phyloP scores from a whole-genome alignment of 2,113 vertebrate species.

The Plestiodon gilberti region DNA sequence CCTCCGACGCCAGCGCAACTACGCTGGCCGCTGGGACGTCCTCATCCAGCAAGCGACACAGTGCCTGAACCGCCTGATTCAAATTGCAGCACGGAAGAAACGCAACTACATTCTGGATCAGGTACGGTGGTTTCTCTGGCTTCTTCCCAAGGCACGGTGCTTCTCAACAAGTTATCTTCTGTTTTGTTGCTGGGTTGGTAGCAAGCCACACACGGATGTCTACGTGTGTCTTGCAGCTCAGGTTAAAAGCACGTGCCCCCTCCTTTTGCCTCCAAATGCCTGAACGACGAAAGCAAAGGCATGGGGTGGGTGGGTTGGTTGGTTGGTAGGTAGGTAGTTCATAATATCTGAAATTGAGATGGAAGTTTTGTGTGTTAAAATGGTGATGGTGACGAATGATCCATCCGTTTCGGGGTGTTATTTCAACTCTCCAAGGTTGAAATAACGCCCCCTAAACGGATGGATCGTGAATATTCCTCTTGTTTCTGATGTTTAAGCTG shows the following conservation, averaged over 20 bases:
- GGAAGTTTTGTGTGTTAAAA: background rate
- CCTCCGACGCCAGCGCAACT: slow-evolving; percentile 88
- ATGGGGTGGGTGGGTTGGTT: too few relatives aligned
- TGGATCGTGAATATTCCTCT: background rate
- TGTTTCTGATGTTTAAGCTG: background rate
- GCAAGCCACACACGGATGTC: background rate
- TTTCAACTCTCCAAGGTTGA: background rate
- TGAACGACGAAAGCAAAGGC: background rate
- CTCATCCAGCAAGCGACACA: slow-evolving; percentile 93
- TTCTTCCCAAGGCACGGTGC: too few relatives aligned
- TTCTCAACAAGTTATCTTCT: background rate
- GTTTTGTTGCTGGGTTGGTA: background rate
- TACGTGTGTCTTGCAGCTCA: background rate
- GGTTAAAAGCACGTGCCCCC: background rate
- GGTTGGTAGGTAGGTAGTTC: background rate
- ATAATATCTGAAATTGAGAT: background rate
- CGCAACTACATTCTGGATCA: slow-evolving; percentile 95
- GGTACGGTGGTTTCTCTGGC: slow-evolving; percentile 72
- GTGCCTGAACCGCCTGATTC: slow-evolving; percentile 92
- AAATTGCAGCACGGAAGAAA: slow-evolving; percentile 90
- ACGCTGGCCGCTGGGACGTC: slow-evolving; percentile 89
- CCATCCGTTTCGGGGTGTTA: too few relatives aligned
- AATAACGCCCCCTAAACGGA: background rate
- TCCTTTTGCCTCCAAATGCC: background rate
- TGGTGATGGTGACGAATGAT: too few relatives aligned